These are phyloP conservation scores for Rhynchomys soricoides DNA, from an alignment of 2,113 vertebrate species.

Conservation along the genomic window DNA sequence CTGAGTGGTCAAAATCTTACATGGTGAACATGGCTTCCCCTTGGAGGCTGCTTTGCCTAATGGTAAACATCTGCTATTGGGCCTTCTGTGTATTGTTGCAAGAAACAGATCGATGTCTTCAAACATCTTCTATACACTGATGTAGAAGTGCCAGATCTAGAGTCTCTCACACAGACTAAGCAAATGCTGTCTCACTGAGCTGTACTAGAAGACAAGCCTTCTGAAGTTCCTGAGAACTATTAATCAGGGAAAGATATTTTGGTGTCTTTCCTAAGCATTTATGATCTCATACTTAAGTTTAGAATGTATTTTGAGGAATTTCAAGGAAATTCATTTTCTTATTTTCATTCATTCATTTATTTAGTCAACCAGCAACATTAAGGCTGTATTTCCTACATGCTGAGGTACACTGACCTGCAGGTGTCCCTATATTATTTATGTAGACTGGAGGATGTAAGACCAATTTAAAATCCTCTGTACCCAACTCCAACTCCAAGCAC, in stretches of 20 bases:
- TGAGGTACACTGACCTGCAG: background rate
- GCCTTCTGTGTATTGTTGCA: background rate
- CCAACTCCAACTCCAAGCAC: background rate
- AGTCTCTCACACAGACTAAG: background rate
- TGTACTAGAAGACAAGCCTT: background rate
- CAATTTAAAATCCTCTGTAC: background rate
- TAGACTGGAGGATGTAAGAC: background rate
- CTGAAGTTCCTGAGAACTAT: background rate
- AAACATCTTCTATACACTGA: background rate
- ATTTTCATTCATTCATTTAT: conserved; percentile 11
- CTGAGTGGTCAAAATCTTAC: background rate
- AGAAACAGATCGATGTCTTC: background rate
- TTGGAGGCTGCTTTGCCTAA: background rate
- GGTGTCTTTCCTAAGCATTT: background rate
- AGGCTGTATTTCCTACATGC: background rate
- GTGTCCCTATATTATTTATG: background rate
- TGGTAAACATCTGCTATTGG: background rate
- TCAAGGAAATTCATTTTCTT: conserved; percentile 37
- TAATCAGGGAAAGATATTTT: background rate
- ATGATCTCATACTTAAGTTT: background rate
- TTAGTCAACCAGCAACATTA: background rate
- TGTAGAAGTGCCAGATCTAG: background rate
- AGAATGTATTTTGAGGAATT: background rate
- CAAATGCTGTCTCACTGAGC: background rate
- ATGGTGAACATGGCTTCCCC: background rate